Percentiles rank a stretch among this genome's conserved stretches.
These are phyloP conservation scores for Chlorocebus sabaeus DNA, from an alignment of 2,113 vertebrate species.

Conservation along the genomic window DNA sequence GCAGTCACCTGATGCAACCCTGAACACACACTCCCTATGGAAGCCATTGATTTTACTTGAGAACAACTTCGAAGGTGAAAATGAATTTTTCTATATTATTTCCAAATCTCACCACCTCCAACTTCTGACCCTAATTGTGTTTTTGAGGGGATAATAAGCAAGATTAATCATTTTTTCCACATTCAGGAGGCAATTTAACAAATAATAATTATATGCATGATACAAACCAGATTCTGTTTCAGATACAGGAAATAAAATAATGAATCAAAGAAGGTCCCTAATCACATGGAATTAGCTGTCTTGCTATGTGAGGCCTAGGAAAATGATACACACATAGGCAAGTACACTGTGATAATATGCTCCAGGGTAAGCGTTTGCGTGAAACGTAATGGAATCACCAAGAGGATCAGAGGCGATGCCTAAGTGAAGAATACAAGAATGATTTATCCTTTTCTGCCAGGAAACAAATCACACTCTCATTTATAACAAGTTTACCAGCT, in stretches of 20 bases:
- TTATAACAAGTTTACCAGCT: neutral
- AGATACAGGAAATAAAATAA: neutral
- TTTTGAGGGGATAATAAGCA: neutral
- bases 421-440: neutral
- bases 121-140: neutral
- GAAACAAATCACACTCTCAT: neutral
- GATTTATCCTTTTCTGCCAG: neutral
- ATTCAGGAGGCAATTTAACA: neutral
- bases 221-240: neutral
- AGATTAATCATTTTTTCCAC: neutral
- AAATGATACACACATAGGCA: neutral
- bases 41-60: neutral
- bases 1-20: neutral
- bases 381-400: neutral
- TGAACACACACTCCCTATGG: accelerated
- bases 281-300: accelerated
- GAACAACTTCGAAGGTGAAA: neutral
- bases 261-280: neutral
- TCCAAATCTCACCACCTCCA: neutral
- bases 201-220: neutral
- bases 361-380: neutral
- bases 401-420: neutral
- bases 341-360: accelerated
- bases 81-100: neutral
- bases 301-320: neutral